Evolutionary conservation across 2,797 vertebrate species (phyloP).

Genomic region (Scolopax rusticola): DNA sequence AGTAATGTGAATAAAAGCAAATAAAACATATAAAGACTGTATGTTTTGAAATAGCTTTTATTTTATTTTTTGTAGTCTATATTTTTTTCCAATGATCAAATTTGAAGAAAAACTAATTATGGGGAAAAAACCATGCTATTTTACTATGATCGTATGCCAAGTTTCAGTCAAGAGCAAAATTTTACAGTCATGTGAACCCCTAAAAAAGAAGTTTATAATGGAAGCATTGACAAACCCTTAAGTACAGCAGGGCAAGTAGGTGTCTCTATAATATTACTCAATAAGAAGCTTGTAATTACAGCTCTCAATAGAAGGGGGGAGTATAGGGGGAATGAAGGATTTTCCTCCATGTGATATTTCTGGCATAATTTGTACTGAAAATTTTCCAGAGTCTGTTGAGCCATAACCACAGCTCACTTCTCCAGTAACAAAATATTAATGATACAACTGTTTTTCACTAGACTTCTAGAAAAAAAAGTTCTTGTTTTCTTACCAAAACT

Average conservation of each 20-base stretch:
- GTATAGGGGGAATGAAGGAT: not conserved
- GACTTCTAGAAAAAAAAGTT: not conserved
- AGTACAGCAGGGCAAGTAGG: conserved; percentile 22
- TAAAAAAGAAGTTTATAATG: conserved; percentile 47
- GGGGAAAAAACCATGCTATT: not conserved
- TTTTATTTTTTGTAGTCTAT: not conserved
- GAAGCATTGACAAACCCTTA: conserved; percentile 53
- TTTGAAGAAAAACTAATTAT: conserved; percentile 49
- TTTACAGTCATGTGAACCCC: not conserved
- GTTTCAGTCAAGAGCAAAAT: conserved; percentile 15
- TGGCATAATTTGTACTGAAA: conserved; percentile 51
- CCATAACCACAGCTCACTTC: conserved; percentile 39
- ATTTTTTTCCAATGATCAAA: not conserved
- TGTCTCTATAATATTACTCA: conserved; percentile 48
- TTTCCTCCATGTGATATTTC: conserved; percentile 47
- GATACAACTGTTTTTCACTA: conserved; percentile 16
- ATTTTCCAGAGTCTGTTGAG: conserved; percentile 31
- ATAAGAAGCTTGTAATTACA: conserved; percentile 27
- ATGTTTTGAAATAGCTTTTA: not conserved
- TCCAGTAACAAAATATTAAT: conserved; percentile 42
- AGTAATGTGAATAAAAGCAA: not conserved
- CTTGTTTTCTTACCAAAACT: not conserved
- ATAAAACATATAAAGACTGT: not conserved
- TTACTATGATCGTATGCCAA: conserved; percentile 32
- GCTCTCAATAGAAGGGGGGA: not conserved